These are phyloP conservation scores for Centropyge bicolor DNA, from an alignment of 2,797 vertebrate species.

Conservation along the genomic window DNA sequence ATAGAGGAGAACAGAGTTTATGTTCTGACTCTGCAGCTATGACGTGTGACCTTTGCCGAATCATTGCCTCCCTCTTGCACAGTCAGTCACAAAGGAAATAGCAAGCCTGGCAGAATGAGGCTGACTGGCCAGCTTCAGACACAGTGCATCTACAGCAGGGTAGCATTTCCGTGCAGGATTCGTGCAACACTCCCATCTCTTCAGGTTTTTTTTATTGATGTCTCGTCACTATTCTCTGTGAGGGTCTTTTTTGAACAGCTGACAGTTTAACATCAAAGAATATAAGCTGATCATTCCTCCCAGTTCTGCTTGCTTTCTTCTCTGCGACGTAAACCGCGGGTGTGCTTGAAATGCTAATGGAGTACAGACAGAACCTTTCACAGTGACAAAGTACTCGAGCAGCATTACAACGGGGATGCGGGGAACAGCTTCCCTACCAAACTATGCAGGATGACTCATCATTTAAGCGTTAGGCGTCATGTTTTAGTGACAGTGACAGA, in stretches of 20 bases:
- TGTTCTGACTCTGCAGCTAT: constrained; percentile 20
- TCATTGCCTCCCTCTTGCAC: constrained; percentile 45
- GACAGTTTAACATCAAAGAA: constrained; percentile 21
- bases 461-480: constrained; percentile 21
- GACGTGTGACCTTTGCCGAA: constrained; percentile 59
- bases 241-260: constrained; percentile 21
- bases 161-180: constrained; percentile 31
- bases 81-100: constrained; percentile 49
- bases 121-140: constrained; percentile 48
- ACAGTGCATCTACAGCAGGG: constrained; percentile 31
- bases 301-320: constrained; percentile 4
- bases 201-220: constrained; percentile 15
- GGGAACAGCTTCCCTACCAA: constrained; percentile 26
- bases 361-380: constrained; percentile 25
- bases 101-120: constrained; percentile 69
- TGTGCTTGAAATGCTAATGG: constrained; percentile 56
- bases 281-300: constrained; percentile 18
- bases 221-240: not conserved
- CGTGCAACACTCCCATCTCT: not conserved
- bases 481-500: constrained; percentile 34
- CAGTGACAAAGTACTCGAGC: constrained; percentile 29
- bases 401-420: constrained; percentile 26
- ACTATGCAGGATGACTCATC: constrained; percentile 46
- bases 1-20: constrained; percentile 7
- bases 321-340: constrained; percentile 22